Evolutionary conservation across 2,113 vertebrate species (phyloP).

Genomic region (Paracanthobrama guichenoti): DNA sequence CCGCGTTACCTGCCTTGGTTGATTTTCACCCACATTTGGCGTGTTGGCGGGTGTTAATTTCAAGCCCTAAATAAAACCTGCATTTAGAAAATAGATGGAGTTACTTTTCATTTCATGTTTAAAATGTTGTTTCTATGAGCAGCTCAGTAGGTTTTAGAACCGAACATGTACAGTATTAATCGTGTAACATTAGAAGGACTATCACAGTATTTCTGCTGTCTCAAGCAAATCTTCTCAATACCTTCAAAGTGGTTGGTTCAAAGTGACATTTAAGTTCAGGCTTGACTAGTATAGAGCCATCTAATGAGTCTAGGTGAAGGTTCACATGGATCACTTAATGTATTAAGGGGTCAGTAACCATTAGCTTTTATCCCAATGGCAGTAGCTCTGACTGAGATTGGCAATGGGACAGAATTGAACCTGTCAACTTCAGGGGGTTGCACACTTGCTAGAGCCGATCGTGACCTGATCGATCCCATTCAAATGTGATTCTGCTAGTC

Average conservation of each 20-base stretch:
- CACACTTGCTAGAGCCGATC: constrained; percentile 8
- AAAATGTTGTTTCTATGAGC: neutral
- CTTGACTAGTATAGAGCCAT: constrained; percentile 13
- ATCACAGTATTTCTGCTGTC: neutral
- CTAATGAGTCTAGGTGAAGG: constrained; percentile 1
- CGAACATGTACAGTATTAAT: neutral
- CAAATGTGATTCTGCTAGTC: neutral
- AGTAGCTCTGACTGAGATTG: neutral
- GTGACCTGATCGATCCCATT: neutral
- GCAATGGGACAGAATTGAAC: constrained; percentile 18
- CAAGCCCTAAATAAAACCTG: neutral
- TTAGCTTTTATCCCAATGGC: constrained; percentile 23
- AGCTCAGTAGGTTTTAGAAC: neutral
- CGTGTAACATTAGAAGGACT: neutral
- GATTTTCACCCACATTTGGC: neutral
- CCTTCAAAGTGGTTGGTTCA: neutral
- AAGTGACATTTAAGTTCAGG: constrained; percentile 29
- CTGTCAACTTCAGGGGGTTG: constrained; percentile 7
- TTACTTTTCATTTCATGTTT: neutral
- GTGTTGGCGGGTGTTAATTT: neutral
- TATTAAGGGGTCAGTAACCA: constrained; percentile 23
- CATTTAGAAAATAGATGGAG: neutral
- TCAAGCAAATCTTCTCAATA: neutral
- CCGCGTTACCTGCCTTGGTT: neutral
- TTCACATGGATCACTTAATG: constrained; percentile 7